A percentile compares a stretch with the other conserved stretches of the same genome.
phyloP scores from a whole-genome alignment of 2,888 invertebrate genomes.

The Papilio protenor region DNA sequence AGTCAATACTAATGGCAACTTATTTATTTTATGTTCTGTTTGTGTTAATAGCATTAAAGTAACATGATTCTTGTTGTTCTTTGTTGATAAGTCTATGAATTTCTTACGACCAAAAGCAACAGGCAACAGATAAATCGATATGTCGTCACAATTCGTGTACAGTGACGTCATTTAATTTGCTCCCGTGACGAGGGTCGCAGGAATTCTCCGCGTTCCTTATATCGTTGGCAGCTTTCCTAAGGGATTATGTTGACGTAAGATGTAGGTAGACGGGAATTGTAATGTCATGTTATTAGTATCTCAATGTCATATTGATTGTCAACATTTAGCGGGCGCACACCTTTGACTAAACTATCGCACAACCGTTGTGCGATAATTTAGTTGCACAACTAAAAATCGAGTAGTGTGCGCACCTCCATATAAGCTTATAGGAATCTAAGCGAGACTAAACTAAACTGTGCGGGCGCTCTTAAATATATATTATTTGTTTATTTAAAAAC shows the following conservation, averaged over 20 bases:
- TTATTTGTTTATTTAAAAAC: no score
- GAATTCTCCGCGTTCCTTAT: neutral
- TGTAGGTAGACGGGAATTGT: neutral
- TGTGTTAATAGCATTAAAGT: no score
- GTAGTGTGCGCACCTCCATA: no score
- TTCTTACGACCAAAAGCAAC: neutral
- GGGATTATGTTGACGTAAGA: constrained; percentile 3
- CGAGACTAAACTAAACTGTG: no score
- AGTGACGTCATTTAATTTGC: constrained; percentile 38
- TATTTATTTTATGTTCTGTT: no score
- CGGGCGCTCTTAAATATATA: no score
- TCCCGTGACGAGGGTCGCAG: constrained; percentile 43
- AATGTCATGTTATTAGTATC: neutral
- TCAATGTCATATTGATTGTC: neutral
- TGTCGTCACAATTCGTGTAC: constrained; percentile 39
- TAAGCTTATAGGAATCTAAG: no score
- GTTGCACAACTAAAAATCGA: no score
- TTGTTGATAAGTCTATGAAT: neutral
- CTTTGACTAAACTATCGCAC: no score
- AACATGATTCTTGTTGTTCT: neutral
- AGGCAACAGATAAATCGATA: constrained; percentile 34
- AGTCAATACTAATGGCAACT: no score
- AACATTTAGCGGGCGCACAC: neutral
- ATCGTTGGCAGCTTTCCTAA: constrained; percentile 7
- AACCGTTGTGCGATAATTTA: no score